Evolutionary conservation across 2,888 invertebrate species (phyloP).

Genomic region (Hypercompe scribonia): DNA sequence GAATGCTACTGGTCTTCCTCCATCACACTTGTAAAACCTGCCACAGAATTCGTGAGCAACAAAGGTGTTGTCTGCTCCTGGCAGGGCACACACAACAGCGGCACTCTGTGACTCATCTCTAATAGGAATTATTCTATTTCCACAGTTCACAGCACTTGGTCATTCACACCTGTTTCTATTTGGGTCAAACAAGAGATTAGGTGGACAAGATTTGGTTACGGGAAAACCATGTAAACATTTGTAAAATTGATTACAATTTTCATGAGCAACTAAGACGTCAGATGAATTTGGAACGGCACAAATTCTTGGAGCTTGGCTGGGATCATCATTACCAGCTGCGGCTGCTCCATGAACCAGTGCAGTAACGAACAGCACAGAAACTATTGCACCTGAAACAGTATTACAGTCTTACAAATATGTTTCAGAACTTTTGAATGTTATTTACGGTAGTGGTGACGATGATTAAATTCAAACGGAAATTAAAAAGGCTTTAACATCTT

Average conservation of each 20-base stretch:
- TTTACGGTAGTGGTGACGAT: too few species aligned
- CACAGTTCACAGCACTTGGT: background rate
- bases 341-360: conserved; percentile 13
- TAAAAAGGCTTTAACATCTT: too few species aligned
- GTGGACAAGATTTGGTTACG: conserved; percentile 41
- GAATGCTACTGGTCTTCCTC: conserved; percentile 41
- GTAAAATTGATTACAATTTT: conserved; percentile 56
- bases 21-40: conserved; percentile 48
- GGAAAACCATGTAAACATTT: conserved; percentile 48
- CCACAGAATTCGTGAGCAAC: conserved; percentile 54
- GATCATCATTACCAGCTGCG: conserved; percentile 14
- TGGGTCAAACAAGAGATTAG: conserved; percentile 47
- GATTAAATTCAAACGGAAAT: too few species aligned
- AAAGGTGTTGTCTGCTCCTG: conserved; percentile 39
- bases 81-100: conserved; percentile 49
- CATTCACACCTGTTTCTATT: background rate
- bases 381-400: conserved; percentile 34
- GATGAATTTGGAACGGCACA: conserved; percentile 48
- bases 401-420: background rate
- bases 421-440: too few species aligned
- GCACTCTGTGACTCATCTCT: conserved; percentile 18
- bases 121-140: background rate
- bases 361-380: conserved; percentile 30
- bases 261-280: conserved; percentile 50
- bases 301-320: conserved; percentile 33